Conservation (phyloP, 2,113 vertebrate genomes). For the Atherinomorus stipes region DNA sequence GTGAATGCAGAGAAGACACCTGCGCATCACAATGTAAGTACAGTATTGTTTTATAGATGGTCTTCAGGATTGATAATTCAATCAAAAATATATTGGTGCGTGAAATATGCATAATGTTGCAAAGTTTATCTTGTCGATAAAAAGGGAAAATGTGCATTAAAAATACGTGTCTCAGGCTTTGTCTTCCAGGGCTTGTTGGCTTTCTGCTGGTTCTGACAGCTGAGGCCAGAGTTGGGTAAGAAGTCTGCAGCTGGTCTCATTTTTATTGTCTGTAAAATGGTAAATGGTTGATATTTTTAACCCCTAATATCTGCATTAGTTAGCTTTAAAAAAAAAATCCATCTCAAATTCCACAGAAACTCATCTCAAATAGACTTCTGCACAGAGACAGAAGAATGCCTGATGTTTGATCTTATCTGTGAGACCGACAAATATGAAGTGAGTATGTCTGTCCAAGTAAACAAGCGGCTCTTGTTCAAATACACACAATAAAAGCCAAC, state of each 20-base stretch:
- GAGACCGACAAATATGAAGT: conserved; percentile 70
- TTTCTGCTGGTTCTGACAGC: conserved; percentile 69
- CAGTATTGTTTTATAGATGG: background rate
- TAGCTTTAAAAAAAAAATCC: background rate
- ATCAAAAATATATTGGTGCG: background rate
- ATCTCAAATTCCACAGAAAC: conserved; percentile 51
- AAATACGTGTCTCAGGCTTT: conserved; percentile 63
- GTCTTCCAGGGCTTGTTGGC: conserved; percentile 60
- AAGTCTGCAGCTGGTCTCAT: background rate
- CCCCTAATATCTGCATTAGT: background rate
- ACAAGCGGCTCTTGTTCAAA: background rate
- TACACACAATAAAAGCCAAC: background rate
- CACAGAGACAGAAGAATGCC: conserved; percentile 74
- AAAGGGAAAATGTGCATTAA: background rate
- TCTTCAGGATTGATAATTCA: background rate
- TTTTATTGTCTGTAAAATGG: background rate
- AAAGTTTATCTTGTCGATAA: background rate
- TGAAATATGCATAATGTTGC: background rate
- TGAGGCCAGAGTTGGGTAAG: conserved; percentile 80
- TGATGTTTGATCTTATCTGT: conserved; percentile 74
- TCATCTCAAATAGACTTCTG: conserved; percentile 57
- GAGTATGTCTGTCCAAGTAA: conserved; percentile 23
- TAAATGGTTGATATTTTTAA: background rate
- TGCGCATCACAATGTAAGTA: conserved; percentile 63
- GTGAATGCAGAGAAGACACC: background rate